These are phyloP conservation scores for Scaptomyza reducta DNA, from an alignment of 2,888 invertebrate species.

Conservation along the genomic window DNA sequence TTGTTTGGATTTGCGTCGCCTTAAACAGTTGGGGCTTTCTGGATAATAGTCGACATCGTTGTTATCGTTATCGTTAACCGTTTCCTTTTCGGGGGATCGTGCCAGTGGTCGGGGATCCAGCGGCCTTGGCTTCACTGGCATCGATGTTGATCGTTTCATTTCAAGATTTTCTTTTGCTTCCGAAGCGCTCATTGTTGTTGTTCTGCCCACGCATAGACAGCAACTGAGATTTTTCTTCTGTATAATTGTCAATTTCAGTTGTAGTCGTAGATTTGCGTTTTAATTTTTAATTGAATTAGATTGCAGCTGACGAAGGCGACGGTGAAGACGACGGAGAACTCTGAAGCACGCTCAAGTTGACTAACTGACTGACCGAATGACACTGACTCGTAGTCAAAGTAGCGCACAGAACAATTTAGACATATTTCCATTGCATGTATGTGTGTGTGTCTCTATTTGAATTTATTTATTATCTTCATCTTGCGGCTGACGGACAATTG, in stretches of 20 bases:
- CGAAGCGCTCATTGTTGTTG: slow-evolving; percentile 45
- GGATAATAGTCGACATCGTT: slow-evolving; percentile 75
- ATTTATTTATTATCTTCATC: slow-evolving; percentile 65
- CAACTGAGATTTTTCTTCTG: slow-evolving; percentile 40
- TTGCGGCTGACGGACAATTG: slow-evolving; percentile 28
- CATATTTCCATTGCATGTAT: slow-evolving; percentile 10
- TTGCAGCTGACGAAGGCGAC: slow-evolving; percentile 42
- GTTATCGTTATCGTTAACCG: slow-evolving; percentile 58
- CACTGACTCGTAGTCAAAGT: slow-evolving; percentile 49
- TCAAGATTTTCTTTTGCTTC: slow-evolving; percentile 34
- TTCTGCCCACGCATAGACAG: slow-evolving; percentile 52
- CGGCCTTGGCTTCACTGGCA: slow-evolving; percentile 83
- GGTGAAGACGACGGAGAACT: slow-evolving; percentile 7
- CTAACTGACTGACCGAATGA: slow-evolving; percentile 56
- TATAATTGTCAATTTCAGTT: slow-evolving; percentile 71
- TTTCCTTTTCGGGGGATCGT: slow-evolving; percentile 82
- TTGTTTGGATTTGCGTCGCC: slow-evolving; percentile 60
- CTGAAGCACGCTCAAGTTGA: slow-evolving; percentile 22
- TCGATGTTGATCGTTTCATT: slow-evolving; percentile 82
- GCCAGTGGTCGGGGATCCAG: slow-evolving; percentile 73
- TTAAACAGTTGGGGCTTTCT: slow-evolving; percentile 73
- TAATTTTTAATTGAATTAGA: slow-evolving; percentile 77
- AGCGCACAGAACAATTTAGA: background rate
- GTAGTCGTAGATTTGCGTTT: slow-evolving; percentile 68
- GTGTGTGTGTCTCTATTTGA: slow-evolving; percentile 50